Percentiles rank a stretch among this genome's conserved stretches.
phyloP scores from a whole-genome alignment of 2,797 vertebrate species.

The Falco peregrinus region DNA sequence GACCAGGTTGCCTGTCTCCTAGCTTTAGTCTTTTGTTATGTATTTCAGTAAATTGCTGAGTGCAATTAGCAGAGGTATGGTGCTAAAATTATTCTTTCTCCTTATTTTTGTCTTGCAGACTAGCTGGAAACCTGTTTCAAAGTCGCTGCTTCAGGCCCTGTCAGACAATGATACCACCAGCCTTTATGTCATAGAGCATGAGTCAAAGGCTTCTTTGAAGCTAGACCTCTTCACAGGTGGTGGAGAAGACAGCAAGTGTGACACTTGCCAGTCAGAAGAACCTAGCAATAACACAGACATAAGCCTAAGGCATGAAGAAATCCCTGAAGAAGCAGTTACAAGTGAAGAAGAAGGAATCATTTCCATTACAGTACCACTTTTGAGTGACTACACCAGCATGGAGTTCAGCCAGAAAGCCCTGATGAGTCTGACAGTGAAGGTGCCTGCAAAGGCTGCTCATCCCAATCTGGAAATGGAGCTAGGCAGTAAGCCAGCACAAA shows the following conservation, averaged over 20 bases:
- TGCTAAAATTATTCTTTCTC: neutral
- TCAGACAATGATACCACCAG: slow-evolving; percentile 71
- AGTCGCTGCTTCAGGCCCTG: neutral
- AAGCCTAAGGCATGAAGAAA: neutral
- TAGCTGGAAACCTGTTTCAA: slow-evolving; percentile 3
- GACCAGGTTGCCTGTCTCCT: neutral
- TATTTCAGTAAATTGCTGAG: neutral
- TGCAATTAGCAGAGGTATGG: neutral
- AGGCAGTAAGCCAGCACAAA: neutral
- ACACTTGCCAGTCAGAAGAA: neutral
- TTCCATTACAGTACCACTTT: slow-evolving; percentile 20
- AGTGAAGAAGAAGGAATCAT: neutral
- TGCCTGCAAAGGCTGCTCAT: neutral
- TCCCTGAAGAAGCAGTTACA: neutral
- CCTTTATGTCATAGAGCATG: slow-evolving; percentile 72
- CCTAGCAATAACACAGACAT: neutral
- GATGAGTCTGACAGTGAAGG: neutral
- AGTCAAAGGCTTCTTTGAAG: neutral
- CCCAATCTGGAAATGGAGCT: neutral
- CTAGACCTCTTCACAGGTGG: neutral
- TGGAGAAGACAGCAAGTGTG: neutral
- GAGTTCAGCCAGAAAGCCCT: slow-evolving; percentile 78
- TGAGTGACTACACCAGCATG: slow-evolving; percentile 83
- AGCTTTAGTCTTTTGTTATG: neutral
- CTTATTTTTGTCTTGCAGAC: neutral